Evolutionary conservation across 2,797 vertebrate genomes (phyloP).

Genomic region (Bryconaethiops microstoma): DNA sequence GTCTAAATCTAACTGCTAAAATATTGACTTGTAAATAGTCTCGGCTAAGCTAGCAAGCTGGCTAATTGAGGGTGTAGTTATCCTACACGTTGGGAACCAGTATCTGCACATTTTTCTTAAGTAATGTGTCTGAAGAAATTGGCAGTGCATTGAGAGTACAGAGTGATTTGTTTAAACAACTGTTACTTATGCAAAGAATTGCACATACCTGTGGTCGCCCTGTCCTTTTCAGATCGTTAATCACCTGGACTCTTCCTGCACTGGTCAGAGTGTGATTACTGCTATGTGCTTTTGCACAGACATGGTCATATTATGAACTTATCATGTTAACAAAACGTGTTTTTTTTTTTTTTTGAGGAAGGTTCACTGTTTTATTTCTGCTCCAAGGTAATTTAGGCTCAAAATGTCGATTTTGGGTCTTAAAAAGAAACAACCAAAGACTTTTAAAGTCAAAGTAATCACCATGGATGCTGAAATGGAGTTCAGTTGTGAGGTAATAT

Average conservation of each 20-base stretch:
- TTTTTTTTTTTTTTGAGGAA: background rate
- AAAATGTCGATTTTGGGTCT: slow-evolving; percentile 91
- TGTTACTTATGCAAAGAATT: background rate
- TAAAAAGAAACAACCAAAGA: slow-evolving; percentile 93
- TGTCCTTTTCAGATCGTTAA: background rate
- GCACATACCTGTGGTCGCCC: slow-evolving; percentile 25
- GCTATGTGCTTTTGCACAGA: background rate
- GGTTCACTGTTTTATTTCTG: background rate
- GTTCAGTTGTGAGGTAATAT: slow-evolving; percentile 90
- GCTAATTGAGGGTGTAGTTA: background rate
- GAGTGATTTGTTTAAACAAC: background rate
- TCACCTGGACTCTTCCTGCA: background rate
- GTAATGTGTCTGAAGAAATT: background rate
- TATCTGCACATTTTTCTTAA: background rate
- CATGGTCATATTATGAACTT: too few species aligned
- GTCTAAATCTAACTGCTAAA: background rate
- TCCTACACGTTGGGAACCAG: too few species aligned
- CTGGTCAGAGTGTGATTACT: background rate
- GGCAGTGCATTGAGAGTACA: background rate
- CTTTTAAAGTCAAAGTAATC: slow-evolving; percentile 92
- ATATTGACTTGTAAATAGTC: background rate
- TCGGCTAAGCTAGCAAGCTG: background rate
- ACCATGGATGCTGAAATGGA: slow-evolving; percentile 96
- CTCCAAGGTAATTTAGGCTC: slow-evolving; percentile 25
- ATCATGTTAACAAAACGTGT: too few species aligned